Evolutionary conservation across 2,888 invertebrate species (phyloP).

Genomic region (Thelaira solivaga): DNA sequence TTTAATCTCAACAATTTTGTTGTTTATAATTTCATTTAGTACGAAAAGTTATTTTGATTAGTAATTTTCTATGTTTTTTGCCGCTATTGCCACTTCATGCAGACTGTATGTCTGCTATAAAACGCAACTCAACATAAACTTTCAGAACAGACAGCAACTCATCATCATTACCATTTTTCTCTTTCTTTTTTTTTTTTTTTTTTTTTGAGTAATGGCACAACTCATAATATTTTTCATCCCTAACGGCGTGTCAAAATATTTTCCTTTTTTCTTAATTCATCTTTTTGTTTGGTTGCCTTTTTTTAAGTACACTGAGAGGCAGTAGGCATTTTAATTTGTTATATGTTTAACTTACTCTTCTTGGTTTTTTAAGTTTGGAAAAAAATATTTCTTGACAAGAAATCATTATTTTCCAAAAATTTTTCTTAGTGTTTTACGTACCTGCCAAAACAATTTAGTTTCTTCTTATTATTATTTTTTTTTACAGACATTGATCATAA

Average conservation of each 20-base stretch:
- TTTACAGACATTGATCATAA: conserved; percentile 73
- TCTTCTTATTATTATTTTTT: conserved; percentile 44
- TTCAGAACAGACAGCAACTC: conserved; percentile 8
- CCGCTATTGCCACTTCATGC: conserved; percentile 57
- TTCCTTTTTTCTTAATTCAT: background rate
- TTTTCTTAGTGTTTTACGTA: conserved; percentile 41
- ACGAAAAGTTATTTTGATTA: conserved; percentile 20
- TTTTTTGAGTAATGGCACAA: conserved; percentile 62
- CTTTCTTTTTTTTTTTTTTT: too few relatives aligned
- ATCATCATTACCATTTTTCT: conserved; percentile 44
- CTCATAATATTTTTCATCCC: conserved; percentile 46
- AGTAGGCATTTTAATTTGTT: background rate
- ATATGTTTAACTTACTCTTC: too few relatives aligned
- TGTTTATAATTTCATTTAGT: conserved; percentile 16
- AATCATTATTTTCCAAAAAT: too few relatives aligned
- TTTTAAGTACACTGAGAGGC: conserved; percentile 2
- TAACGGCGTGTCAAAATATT: conserved; percentile 44
- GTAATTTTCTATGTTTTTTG: conserved; percentile 20
- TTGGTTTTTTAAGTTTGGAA: too few relatives aligned
- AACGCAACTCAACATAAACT: conserved; percentile 54
- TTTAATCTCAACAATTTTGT: background rate
- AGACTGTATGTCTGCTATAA: conserved; percentile 72
- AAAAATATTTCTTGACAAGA: too few relatives aligned
- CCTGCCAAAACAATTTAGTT: conserved; percentile 67
- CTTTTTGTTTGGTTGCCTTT: background rate